Conservation (phyloP, 2,113 vertebrate genomes). For the Percina caprodes region DNA sequence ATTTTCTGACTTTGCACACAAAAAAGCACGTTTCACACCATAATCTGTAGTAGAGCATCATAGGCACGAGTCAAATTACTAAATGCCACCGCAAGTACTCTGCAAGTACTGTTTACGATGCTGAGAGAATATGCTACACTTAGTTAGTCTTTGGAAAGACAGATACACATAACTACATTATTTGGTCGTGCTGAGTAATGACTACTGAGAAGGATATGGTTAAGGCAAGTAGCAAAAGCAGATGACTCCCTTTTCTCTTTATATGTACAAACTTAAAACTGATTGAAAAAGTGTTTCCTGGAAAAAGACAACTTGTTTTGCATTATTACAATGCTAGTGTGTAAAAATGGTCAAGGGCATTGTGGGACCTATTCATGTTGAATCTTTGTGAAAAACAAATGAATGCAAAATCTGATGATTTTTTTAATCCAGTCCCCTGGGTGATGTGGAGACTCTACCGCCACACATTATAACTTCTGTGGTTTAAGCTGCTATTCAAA, state of each 20-base stretch:
- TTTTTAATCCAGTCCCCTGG: conserved; percentile 26
- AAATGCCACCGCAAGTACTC: background rate
- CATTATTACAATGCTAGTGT: background rate
- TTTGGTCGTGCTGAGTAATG: conserved; percentile 2
- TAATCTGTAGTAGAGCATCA: conserved; percentile 3
- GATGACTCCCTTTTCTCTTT: background rate
- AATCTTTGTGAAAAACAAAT: conserved; percentile 21
- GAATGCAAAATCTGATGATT: conserved; percentile 21
- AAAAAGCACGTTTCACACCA: conserved; percentile 1
- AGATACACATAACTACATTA: conserved; percentile 6
- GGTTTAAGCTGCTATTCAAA: background rate
- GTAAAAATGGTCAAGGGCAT: background rate
- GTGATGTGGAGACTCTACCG: background rate
- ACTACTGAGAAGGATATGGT: background rate
- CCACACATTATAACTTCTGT: background rate
- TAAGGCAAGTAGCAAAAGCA: conserved; percentile 5
- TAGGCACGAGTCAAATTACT: conserved; percentile 2
- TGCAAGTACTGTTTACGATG: background rate
- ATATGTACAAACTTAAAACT: background rate
- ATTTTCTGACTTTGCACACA: conserved; percentile 13
- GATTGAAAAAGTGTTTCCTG: conserved; percentile 1
- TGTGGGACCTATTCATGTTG: background rate
- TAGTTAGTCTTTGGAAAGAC: conserved; percentile 3
- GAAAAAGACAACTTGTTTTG: background rate
- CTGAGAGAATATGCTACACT: conserved; percentile 36